These are phyloP conservation scores for Meleagris gallopavo DNA, from an alignment of 2,113 vertebrate genomes.

Conservation along the genomic window DNA sequence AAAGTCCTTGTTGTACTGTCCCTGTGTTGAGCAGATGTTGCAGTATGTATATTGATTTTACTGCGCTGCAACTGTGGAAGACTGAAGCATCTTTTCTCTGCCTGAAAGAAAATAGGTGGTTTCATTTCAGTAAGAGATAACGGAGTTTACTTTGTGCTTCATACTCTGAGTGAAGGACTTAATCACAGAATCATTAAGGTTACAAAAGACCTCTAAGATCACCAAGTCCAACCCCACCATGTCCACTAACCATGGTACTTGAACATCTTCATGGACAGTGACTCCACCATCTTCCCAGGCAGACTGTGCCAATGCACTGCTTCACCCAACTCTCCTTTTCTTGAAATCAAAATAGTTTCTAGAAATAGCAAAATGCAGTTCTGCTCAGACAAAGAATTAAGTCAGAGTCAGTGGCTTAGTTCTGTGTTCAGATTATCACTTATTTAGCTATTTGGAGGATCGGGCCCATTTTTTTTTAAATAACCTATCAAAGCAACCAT, in stretches of 20 bases:
- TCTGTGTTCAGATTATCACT: neutral
- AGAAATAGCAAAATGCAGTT: neutral
- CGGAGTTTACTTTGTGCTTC: neutral
- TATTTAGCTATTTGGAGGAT: neutral
- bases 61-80: neutral
- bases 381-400: neutral
- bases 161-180: neutral
- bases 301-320: too few species aligned
- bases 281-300: too few species aligned
- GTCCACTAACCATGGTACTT: too few species aligned
- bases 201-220: too few species aligned
- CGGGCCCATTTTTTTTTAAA: neutral
- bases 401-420: neutral
- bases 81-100: neutral
- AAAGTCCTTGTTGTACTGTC: neutral
- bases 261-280: too few species aligned
- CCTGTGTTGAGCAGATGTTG: rapidly evolving
- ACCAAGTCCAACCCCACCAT: too few species aligned
- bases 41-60: neutral
- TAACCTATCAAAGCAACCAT: neutral
- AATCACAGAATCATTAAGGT: too few species aligned
- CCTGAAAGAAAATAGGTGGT: neutral
- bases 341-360: neutral
- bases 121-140: neutral
- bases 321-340: neutral